Base-by-base conservation (phyloP, 2,888 invertebrate genomes). In the Hoplodrina blanda region DNA sequence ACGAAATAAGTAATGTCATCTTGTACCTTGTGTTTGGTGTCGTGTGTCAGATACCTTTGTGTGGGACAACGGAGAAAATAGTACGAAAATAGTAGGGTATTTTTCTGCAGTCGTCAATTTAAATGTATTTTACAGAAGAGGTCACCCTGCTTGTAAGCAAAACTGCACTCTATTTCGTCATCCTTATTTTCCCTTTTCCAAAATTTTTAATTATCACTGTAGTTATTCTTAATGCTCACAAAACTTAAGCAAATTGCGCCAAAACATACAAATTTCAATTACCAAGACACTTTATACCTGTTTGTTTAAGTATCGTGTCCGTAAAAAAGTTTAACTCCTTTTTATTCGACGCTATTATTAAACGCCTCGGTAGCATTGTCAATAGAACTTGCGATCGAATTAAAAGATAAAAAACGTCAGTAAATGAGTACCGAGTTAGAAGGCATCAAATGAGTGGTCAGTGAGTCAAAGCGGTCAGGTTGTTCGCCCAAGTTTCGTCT, bases 1-100 rank as follows among this genome's bases (percentile, higher is more conserved):
- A 89, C 86, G 85, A 93, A 93, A 93, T 93, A 94, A 92, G 93
- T 93, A 92, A 93, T 93, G 94, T 93, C 94, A 94, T 93, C 89
- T 90, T 89, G 85, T 70, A 73, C 86, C 89, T 90, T 87, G 87
- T 87, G 87, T 82, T 81, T 80, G 76, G 82, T 88, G 87, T 86
- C 87, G 83, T 83, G 79, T 90, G 83, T 87, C 85, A 78, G 73
- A 81, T 76, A 80, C 64, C 76, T 65, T 78, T 78, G 72, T 74
- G 70, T 66, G 64, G 77, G 77, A 76, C 66, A 57, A 33, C 52
- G 68, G 65, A 56, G 66, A 66, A 78, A 67, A 80, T 73, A 78
- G 69, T 44, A 46, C 33, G 10, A 17, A 67, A 61, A 57, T 70
- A n/a, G 57, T 37, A 46, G 52, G 8, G 49, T 25, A 52, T 50